Percentiles rank a stretch among this genome's conserved stretches.
phyloP scores from a whole-genome alignment of 2,888 invertebrate genomes.

The Argynnis bischoffii region DNA sequence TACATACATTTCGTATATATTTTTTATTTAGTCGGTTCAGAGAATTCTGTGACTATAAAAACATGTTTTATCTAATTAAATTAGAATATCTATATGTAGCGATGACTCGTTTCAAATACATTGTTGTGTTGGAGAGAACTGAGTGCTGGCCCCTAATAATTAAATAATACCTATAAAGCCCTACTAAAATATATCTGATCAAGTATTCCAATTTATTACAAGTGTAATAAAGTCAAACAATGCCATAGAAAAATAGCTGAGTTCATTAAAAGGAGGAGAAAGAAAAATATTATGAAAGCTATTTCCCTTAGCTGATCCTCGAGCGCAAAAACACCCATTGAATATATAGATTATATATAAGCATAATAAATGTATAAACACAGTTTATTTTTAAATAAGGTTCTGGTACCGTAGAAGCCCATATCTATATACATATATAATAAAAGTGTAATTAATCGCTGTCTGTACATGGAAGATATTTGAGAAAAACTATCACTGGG shows the following conservation, averaged over 20 bases:
- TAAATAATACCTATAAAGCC: too few species aligned
- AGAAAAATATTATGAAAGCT: conserved; percentile 52
- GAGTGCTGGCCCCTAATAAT: too few species aligned
- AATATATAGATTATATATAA: too few species aligned
- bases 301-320: conserved; percentile 47
- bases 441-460: too few species aligned
- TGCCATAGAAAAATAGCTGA: conserved; percentile 31
- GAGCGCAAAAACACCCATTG: conserved; percentile 38
- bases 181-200: too few species aligned
- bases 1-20: background rate
- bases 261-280: conserved; percentile 42
- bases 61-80: too few species aligned
- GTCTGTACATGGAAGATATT: too few species aligned
- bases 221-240: background rate
- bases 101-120: too few species aligned
- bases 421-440: too few species aligned
- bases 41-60: background rate
- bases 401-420: background rate
- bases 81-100: too few species aligned
- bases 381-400: background rate
- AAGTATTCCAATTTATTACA: background rate
- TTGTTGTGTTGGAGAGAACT: too few species aligned
- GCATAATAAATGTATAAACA: conserved; percentile 10
- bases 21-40: background rate
- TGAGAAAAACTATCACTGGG: too few species aligned